These are phyloP conservation scores for Cepaea hortensis DNA, from an alignment of 2,888 invertebrate species.

Conservation along the genomic window DNA sequence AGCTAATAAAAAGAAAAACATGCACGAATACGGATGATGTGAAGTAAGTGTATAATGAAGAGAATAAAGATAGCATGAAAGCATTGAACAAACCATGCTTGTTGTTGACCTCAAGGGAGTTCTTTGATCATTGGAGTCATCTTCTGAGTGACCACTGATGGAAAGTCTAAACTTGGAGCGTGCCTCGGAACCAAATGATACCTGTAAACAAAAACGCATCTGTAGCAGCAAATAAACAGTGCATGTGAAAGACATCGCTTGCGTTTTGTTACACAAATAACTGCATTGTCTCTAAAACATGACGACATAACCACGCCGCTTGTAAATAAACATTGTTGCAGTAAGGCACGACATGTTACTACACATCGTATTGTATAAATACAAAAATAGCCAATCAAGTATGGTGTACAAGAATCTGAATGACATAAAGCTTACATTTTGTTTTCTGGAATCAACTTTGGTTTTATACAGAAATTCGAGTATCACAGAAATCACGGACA, in stretches of 20 bases:
- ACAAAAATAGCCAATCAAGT: neutral
- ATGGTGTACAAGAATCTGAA: neutral
- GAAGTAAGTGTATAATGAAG: conserved; percentile 18
- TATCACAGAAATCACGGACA: conserved; percentile 93
- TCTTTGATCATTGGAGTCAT: conserved; percentile 57
- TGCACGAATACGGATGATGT: no score
- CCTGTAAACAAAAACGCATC: conserved; percentile 50
- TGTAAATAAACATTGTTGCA: neutral
- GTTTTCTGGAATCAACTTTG: conserved; percentile 72
- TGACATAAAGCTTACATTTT: conserved; percentile 64
- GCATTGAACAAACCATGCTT: conserved; percentile 60
- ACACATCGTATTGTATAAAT: neutral
- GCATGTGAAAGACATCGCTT: no score
- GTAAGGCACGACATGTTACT: no score
- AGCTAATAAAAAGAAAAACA: no score
- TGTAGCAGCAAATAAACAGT: neutral
- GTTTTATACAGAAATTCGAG: conserved; percentile 95
- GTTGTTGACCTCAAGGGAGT: conserved; percentile 63
- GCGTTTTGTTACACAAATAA: no score
- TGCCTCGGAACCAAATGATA: conserved; percentile 68
- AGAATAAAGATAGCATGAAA: neutral
- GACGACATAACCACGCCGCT: no score
- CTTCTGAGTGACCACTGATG: conserved; percentile 69
- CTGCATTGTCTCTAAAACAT: no score
- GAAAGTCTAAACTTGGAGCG: conserved; percentile 69